Base-by-base conservation (phyloP, 2,888 invertebrate species). In the Nomada fabriciana region DNA sequence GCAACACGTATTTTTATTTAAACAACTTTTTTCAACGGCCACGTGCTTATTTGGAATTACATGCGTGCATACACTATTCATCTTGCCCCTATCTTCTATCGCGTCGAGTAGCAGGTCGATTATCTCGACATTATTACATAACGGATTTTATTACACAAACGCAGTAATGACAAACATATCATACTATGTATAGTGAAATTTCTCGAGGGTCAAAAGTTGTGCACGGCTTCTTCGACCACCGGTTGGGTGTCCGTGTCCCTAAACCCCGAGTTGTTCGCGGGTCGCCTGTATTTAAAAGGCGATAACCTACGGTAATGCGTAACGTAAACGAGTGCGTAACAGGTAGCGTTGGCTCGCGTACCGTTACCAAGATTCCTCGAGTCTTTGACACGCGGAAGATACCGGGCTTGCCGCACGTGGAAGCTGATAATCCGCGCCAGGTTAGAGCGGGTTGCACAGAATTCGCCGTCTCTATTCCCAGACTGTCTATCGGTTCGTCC, bases 341-440 rank as follows among this genome's bases (percentile, higher is more conserved):
- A 83, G 87, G 88, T 87, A 83, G 72, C 75, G 65, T 42, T 36
- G 0, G 36, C 36, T 50, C 47, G 68, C 79, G 76, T 86, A 77
- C 88, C 88, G 87, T 87, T 87, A 88, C 76, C 71, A 61, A 67
- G 68, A 83, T 88, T 84, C 81, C 86, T 76, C 63, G 71, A 53
- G 71, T 25, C 73, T 63, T 53, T 15, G 55, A 47, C 42, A 72
- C 76, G 70, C 72, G 60, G 43, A 61, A 25, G 74, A 74, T 47
- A 57, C 63, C 76, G 70, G 60, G 11, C 70, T 47, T 53, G 55
- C 43, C 59, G 29, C 36, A 53, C 67, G 43, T 43, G 53, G 57
- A 55, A 72, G 68, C 47, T 10, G 42, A 43, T 23, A 57, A 57
- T 29, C 20, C 57, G 20, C 47, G 23, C 13, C 18, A 42, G 9